phyloP scores from a whole-genome alignment of 2,797 vertebrate genomes.

The Sphenopsis melanotis region DNA sequence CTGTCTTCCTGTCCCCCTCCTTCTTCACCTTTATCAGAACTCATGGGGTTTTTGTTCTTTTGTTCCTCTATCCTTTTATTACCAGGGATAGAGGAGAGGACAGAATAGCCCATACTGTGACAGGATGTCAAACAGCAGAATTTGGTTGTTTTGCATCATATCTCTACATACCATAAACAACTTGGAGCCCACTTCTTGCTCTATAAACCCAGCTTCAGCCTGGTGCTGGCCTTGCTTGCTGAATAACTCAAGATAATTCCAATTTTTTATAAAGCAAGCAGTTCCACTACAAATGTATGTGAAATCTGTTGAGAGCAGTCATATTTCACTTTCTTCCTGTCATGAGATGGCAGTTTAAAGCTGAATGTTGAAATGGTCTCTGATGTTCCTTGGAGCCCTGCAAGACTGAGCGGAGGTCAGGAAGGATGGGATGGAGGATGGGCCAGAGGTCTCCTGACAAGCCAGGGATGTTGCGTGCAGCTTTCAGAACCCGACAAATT shows the following conservation, averaged over 20 bases:
- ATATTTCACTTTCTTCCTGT: neutral
- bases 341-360: neutral
- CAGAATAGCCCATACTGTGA: neutral
- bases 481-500: neutral
- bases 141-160: neutral
- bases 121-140: neutral
- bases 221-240: neutral
- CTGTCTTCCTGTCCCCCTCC: neutral
- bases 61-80: neutral
- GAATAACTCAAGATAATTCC: neutral
- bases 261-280: neutral
- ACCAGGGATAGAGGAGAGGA: neutral
- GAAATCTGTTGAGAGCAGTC: neutral
- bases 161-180: neutral
- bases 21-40: neutral
- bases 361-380: neutral
- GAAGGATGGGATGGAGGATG: neutral
- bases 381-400: neutral
- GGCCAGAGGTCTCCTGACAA: neutral
- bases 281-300: neutral
- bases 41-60: neutral
- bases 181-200: neutral
- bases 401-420: neutral
- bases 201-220: neutral
- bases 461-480: neutral